These are phyloP conservation scores for Empidonax traillii DNA, from an alignment of 2,113 vertebrate species.

Conservation along the genomic window DNA sequence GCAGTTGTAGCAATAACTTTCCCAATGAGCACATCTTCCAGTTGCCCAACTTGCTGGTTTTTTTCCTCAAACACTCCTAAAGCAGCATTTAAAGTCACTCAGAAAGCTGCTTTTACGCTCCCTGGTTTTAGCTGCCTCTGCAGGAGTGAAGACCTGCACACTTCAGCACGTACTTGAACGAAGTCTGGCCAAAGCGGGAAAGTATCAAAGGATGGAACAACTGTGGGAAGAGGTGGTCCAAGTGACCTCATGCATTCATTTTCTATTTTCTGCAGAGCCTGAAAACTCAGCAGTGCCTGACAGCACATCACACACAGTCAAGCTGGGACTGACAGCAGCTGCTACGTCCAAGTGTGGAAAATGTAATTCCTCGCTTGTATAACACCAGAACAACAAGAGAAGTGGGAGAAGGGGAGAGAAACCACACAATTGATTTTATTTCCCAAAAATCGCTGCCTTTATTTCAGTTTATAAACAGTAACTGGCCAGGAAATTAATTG, in stretches of 20 bases:
- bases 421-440: neutral
- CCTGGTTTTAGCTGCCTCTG: neutral
- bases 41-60: neutral
- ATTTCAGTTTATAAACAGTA: neutral
- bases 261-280: neutral
- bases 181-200: neutral
- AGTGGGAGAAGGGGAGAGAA: neutral
- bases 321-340: neutral
- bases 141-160: neutral
- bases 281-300: neutral
- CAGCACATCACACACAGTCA: neutral
- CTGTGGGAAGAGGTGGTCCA: neutral
- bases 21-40: neutral
- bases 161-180: neutral
- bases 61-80: neutral
- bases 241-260: neutral
- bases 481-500: neutral
- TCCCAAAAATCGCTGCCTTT: neutral
- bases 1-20: neutral
- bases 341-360: neutral
- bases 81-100: neutral
- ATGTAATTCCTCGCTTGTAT: neutral
- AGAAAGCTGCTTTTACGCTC: neutral
- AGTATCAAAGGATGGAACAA: neutral
- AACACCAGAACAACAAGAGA: neutral